Evolutionary conservation across 2,113 vertebrate species (phyloP), one percentile per base, ranked within the genome.

Genomic region (Aythya baeri): DNA sequence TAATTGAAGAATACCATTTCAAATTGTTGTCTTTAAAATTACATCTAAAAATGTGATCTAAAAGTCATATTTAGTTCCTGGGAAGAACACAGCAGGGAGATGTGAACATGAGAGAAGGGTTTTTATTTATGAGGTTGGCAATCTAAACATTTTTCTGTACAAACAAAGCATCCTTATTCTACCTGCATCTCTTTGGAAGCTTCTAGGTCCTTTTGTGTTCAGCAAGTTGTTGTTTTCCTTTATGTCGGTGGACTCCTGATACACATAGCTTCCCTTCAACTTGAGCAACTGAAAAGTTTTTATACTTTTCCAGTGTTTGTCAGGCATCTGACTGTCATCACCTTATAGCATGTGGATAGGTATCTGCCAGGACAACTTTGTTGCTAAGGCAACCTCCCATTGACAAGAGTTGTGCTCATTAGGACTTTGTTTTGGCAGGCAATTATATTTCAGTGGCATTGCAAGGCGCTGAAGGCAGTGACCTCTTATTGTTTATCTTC

Each of bases 371-470:
- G 74, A 71, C 88, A 88, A 71, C 27, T 85, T 52, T 70, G 85
- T 93, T 94, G 65, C 88, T 72, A 74, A 36, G 79, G 73, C 76
- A 97, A 91, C 85, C 41, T 83, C 67, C 31, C 6, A 8, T 32
- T 91, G 86, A 31, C 58, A 88, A 63, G 63, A 71, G 25, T 66
- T 89, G 44, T 83, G 50, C 86, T 97, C 86, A 88, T 96, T 97
- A 94, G 83, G 59, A 67, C 41, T 90, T 91, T 77, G 80, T 83
- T 86, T 72, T 95, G 76, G 20, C 79, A 86, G 88, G 83, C 76
- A 93, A 55, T 95, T 90, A 88, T 90, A 93, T 88, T 95, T 80
- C 65, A 50, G 31, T 67, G 23, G 21, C 55, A 83, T 49, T 52
- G 50, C 50, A 80, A 27, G 50, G 50, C 44, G 41, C 25, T 59